These are phyloP conservation scores for Tetranychus piercei DNA, from an alignment of 2,888 invertebrate genomes.

Conservation along the genomic window DNA sequence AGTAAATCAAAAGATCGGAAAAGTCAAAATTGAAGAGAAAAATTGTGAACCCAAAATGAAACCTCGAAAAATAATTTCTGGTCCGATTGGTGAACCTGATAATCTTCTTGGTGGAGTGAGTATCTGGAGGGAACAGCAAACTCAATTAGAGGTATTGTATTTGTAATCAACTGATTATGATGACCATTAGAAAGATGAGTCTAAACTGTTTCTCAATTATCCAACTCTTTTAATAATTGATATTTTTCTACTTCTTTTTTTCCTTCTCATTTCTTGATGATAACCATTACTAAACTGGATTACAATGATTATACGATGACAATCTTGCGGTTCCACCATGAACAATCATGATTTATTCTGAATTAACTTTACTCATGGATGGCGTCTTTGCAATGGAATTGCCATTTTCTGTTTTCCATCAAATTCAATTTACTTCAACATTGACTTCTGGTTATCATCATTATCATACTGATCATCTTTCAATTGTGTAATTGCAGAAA, in stretches of 20 bases:
- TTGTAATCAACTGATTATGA: not conserved
- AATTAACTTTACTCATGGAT: too few relatives aligned
- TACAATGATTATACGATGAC: conserved; percentile 21
- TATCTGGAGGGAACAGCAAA: conserved; percentile 18
- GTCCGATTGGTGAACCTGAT: not conserved
- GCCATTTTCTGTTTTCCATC: not conserved
- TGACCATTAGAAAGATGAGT: conserved; percentile 13
- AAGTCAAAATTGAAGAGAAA: not conserved
- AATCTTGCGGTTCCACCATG: conserved; percentile 11
- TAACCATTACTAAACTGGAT: conserved; percentile 8
- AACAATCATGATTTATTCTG: not conserved
- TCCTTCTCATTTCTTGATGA: not conserved
- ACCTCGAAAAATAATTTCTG: not conserved
- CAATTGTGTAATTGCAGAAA: not conserved
- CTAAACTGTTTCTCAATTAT: not conserved
- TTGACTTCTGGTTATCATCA: not conserved
- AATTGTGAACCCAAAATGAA: not conserved
- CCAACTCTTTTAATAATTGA: not conserved
- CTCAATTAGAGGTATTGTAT: conserved; percentile 14
- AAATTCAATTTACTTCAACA: conserved; percentile 2
- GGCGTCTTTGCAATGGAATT: too few relatives aligned
- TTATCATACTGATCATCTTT: not conserved
- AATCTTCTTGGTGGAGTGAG: not conserved
- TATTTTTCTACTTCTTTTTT: not conserved
- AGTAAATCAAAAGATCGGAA: not conserved